Percentiles rank a stretch among this genome's conserved stretches.
Evolutionary conservation across 2,113 vertebrate species (phyloP).

Genomic region (Pomatorhinus ruficollis): DNA sequence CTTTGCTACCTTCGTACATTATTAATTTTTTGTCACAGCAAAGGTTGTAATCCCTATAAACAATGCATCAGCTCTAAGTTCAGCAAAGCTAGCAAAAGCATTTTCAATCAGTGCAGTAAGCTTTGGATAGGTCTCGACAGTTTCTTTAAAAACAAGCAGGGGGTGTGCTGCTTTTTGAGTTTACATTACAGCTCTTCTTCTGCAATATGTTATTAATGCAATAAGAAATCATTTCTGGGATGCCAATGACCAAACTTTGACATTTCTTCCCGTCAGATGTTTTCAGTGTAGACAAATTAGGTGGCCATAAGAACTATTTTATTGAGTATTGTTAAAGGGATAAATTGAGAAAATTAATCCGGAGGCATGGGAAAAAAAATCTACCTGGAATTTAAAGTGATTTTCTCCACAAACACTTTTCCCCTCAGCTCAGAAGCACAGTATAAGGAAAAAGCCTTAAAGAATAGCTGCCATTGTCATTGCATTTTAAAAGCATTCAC

Average conservation of each 20-base stretch:
- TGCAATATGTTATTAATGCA: constrained; percentile 30
- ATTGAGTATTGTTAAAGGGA: not conserved
- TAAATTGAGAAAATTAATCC: constrained; percentile 2
- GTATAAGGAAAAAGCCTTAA: constrained; percentile 48
- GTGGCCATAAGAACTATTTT: not conserved
- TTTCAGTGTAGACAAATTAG: constrained; percentile 17
- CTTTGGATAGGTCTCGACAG: not conserved
- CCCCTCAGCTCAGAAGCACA: not conserved
- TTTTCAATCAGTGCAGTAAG: constrained; percentile 11
- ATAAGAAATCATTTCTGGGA: constrained; percentile 4
- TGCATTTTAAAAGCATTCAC: constrained; percentile 58
- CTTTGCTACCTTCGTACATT: not conserved
- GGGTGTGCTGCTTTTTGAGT: not conserved
- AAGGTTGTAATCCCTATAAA: constrained; percentile 44
- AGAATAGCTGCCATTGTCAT: constrained; percentile 61
- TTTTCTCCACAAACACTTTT: constrained; percentile 56
- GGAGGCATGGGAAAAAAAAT: not conserved
- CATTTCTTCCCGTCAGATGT: constrained; percentile 29
- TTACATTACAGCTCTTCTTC: constrained; percentile 10
- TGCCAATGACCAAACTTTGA: not conserved
- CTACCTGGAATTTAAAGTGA: constrained; percentile 54
- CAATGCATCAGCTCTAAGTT: constrained; percentile 16
- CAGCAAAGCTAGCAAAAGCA: constrained; percentile 15
- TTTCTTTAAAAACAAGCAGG: not conserved
- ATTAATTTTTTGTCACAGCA: not conserved